Evolutionary conservation across 1,140 invertebrate species (phyloP).

Genomic region (Chionoecetes opilio): DNA sequence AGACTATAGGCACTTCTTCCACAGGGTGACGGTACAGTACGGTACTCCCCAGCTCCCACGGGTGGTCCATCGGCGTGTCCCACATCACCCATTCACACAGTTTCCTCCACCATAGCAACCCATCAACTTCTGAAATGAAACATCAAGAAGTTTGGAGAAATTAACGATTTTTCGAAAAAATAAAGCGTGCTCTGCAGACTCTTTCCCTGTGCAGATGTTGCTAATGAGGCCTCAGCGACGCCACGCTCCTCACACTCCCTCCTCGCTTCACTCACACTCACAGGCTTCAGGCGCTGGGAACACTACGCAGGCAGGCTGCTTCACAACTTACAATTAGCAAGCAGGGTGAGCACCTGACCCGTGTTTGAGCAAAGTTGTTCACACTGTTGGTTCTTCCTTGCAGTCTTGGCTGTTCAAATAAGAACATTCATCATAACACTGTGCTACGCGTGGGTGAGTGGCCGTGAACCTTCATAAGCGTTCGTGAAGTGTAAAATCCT

Average conservation of each 20-base stretch:
- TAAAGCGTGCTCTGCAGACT: too few relatives aligned
- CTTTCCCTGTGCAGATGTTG: too few relatives aligned
- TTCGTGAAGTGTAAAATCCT: background rate
- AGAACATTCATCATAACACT: background rate
- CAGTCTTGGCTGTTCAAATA: background rate
- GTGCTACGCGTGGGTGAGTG: background rate
- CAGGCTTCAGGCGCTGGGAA: background rate
- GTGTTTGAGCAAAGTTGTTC: background rate
- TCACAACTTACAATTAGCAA: constrained; percentile 4
- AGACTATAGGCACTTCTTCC: too few relatives aligned
- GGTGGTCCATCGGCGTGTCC: too few relatives aligned
- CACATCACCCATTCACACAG: too few relatives aligned
- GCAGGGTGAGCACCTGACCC: background rate
- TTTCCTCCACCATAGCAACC: too few relatives aligned
- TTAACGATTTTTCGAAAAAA: too few relatives aligned
- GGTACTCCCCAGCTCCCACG: too few relatives aligned
- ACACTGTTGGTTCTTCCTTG: background rate
- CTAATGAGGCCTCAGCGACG: too few relatives aligned
- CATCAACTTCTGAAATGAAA: too few relatives aligned
- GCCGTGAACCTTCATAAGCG: background rate
- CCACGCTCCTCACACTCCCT: background rate
- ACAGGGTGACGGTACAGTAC: too few relatives aligned
- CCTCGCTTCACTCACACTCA: background rate
- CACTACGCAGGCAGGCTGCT: background rate
- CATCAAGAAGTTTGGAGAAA: too few relatives aligned